These are phyloP conservation scores for Azorinus chamasolen DNA, from an alignment of 2,888 invertebrate genomes.

Conservation along the genomic window DNA sequence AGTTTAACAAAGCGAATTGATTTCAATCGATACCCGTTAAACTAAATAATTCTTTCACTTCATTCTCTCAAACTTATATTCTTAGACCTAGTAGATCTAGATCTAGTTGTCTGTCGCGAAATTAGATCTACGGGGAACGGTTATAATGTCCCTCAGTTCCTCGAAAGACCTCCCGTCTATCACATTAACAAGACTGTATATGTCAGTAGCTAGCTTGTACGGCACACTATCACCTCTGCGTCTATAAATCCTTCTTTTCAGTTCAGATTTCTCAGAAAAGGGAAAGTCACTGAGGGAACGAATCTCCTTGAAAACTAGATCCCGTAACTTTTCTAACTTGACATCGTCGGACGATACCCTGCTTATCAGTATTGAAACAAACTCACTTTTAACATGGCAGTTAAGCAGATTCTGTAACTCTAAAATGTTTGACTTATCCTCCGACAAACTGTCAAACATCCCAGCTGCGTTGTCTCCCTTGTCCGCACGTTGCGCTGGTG, in stretches of 20 bases:
- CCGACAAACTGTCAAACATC: too few relatives aligned
- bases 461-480: too few relatives aligned
- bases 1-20: too few relatives aligned
- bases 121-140: background rate
- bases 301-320: background rate
- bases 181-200: background rate
- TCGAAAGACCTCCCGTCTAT: background rate
- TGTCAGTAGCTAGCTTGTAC: background rate
- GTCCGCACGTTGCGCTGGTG: too few relatives aligned
- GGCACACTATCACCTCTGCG: constrained; percentile 1
- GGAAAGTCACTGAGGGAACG: background rate
- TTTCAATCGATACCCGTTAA: too few relatives aligned
- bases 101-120: too few relatives aligned
- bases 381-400: background rate
- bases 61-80: too few relatives aligned
- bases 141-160: constrained; percentile 2
- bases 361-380: background rate
- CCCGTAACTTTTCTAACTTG: background rate
- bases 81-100: too few relatives aligned
- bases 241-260: background rate
- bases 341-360: background rate
- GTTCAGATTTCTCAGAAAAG: background rate
- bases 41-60: too few relatives aligned
- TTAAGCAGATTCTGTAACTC: background rate
- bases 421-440: too few relatives aligned